These are phyloP conservation scores for Acanthurus tractus DNA, from an alignment of 2,797 vertebrate species.

Conservation along the genomic window DNA sequence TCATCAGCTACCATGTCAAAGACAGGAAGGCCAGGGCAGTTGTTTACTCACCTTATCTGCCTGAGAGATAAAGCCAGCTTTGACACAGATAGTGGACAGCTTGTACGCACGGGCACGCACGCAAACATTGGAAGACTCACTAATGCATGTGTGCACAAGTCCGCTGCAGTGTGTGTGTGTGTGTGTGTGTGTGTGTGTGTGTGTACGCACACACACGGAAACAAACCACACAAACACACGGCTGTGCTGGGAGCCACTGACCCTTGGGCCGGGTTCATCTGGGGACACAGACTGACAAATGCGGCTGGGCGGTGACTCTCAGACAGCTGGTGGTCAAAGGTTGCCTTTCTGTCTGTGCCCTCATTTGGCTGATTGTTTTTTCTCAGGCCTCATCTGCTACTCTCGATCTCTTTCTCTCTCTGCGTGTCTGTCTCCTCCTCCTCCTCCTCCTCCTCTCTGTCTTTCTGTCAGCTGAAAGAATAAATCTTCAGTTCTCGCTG, in stretches of 20 bases:
- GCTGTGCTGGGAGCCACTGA: constrained; percentile 59
- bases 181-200: constrained; percentile 12
- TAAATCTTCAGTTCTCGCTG: constrained; percentile 47
- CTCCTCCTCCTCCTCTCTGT: constrained; percentile 24
- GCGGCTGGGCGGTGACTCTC: constrained; percentile 69
- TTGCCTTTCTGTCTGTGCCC: constrained; percentile 74
- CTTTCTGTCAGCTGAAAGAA: constrained; percentile 41
- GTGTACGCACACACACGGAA: constrained; percentile 4
- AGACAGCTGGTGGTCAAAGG: constrained; percentile 82
- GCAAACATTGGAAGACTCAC: constrained; percentile 52
- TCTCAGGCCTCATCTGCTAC: constrained; percentile 70
- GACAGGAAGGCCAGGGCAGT: constrained; percentile 52
- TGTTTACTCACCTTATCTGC: constrained; percentile 79
- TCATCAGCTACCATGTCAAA: constrained; percentile 50
- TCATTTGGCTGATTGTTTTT: constrained; percentile 78
- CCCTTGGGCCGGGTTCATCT: constrained; percentile 67
- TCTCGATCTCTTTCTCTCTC: constrained; percentile 41
- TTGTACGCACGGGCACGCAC: constrained; percentile 32
- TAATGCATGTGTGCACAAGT: constrained; percentile 21
- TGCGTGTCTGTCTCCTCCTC: constrained; percentile 2
- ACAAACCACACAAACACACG: constrained; percentile 26
- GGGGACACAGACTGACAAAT: constrained; percentile 77
- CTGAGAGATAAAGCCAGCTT: constrained; percentile 74
- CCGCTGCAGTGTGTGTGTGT: constrained; percentile 12
- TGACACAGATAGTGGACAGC: constrained; percentile 69